phyloP scores from a whole-genome alignment of 30 jellyfish, hydroid and myxozoan species.

The Aurelia coerulea region DNA sequence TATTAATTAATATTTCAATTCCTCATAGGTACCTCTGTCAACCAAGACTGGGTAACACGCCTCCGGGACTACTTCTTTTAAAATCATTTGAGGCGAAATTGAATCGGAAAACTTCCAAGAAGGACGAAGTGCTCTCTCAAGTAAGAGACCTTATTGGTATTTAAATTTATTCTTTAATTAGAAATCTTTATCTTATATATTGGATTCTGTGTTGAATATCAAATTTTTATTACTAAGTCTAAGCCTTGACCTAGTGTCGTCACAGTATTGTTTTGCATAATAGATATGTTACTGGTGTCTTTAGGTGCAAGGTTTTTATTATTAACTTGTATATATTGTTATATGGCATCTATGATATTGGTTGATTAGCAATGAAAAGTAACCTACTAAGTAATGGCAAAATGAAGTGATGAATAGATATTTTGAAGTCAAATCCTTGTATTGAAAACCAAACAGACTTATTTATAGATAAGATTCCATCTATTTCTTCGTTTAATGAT shows the following conservation, averaged over 20 bases:
- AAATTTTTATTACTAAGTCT: conserved; percentile 29
- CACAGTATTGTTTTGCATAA: conserved; percentile 31
- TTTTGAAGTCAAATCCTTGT: too few species aligned
- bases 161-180: background rate
- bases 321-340: too few species aligned
- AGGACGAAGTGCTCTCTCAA: conserved; percentile 65
- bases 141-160: conserved; percentile 70
- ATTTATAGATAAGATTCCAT: too few species aligned
- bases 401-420: too few species aligned
- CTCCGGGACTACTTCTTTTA: conserved; percentile 59
- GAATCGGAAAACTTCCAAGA: conserved; percentile 53
- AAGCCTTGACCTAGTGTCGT: conserved; percentile 1
- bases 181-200: conserved; percentile 4
- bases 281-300: conserved; percentile 38
- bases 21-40: conserved; percentile 49
- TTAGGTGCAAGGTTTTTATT: background rate
- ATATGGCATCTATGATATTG: too few species aligned
- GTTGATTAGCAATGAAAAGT: too few species aligned
- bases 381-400: too few species aligned
- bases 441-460: too few species aligned
- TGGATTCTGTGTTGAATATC: conserved; percentile 26
- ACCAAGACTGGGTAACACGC: conserved; percentile 49
- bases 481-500: too few species aligned
- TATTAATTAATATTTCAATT: background rate
- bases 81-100: conserved; percentile 67